Evolutionary conservation across 2,113 vertebrate species (phyloP).

Genomic region (Plotosus lineatus): DNA sequence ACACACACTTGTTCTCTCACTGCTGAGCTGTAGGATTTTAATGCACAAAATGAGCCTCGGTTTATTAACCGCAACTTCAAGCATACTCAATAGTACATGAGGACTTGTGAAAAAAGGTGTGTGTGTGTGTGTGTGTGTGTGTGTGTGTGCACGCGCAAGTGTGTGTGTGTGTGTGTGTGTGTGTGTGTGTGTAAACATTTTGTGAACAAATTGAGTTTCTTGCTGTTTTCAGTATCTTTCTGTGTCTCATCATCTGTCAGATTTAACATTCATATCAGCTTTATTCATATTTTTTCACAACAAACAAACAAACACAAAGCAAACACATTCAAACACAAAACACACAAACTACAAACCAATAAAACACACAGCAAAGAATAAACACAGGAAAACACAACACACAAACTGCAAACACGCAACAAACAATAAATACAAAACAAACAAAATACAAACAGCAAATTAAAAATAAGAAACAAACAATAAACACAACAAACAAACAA

Average conservation of each 20-base stretch:
- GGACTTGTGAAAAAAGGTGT: not conserved
- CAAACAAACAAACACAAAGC: not conserved
- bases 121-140: slow-evolving; percentile 34
- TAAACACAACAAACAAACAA: not conserved
- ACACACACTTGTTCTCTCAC: not conserved
- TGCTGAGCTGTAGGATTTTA: slow-evolving; percentile 36
- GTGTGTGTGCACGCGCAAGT: slow-evolving; percentile 18
- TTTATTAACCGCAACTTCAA: slow-evolving; percentile 19
- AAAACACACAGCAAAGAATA: not conserved
- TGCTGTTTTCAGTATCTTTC: not conserved
- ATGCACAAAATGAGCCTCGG: slow-evolving; percentile 36
- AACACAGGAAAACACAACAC: too few relatives aligned
- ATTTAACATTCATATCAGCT: not conserved
- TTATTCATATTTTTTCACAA: not conserved
- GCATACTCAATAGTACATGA: slow-evolving; percentile 15
- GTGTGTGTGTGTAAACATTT: slow-evolving; percentile 16
- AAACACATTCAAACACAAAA: not conserved
- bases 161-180: slow-evolving; percentile 27
- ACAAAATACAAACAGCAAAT: not conserved
- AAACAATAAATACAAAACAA: not conserved
- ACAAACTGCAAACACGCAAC: not conserved
- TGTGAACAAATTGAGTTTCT: slow-evolving; percentile 21
- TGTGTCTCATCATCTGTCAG: not conserved
- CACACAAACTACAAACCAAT: not conserved
- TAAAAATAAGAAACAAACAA: not conserved